Conservation (phyloP, 2,797 vertebrate species). For the Chrosomus eos region DNA sequence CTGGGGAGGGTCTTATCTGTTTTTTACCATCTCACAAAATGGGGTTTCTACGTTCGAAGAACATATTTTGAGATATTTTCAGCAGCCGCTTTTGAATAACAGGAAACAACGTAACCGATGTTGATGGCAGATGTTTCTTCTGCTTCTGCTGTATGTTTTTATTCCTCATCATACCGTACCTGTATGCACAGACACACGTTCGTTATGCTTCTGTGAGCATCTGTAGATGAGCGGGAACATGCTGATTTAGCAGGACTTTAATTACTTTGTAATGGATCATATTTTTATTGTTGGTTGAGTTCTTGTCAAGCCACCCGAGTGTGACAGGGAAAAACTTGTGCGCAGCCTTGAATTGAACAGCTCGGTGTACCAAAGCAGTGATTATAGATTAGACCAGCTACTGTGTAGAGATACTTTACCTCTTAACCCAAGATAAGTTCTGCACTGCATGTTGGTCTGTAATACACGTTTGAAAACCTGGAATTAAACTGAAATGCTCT, state of each 20-base stretch:
- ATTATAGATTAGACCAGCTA: background rate
- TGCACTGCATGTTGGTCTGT: background rate
- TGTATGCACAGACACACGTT: background rate
- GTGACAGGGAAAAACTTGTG: background rate
- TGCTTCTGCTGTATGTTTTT: background rate
- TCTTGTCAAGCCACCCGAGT: background rate
- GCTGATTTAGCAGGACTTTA: background rate
- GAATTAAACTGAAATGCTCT: background rate
- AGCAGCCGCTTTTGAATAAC: constrained; percentile 65
- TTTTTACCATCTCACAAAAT: constrained; percentile 72
- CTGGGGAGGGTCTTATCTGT: constrained; percentile 71
- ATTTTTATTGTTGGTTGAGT: background rate
- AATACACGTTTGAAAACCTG: background rate
- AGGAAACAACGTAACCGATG: constrained; percentile 62
- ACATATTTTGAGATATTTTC: constrained; percentile 70
- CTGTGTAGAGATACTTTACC: background rate
- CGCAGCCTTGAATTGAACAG: background rate
- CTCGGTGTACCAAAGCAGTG: background rate
- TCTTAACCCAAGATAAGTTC: background rate
- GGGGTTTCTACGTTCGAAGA: constrained; percentile 72
- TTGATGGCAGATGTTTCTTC: constrained; percentile 2
- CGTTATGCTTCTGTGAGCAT: background rate
- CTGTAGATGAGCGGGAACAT: background rate
- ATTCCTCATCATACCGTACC: background rate
- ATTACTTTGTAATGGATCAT: background rate